phyloP scores from a whole-genome alignment of 2,797 vertebrate species.

The Acanthurus leucopareius region DNA sequence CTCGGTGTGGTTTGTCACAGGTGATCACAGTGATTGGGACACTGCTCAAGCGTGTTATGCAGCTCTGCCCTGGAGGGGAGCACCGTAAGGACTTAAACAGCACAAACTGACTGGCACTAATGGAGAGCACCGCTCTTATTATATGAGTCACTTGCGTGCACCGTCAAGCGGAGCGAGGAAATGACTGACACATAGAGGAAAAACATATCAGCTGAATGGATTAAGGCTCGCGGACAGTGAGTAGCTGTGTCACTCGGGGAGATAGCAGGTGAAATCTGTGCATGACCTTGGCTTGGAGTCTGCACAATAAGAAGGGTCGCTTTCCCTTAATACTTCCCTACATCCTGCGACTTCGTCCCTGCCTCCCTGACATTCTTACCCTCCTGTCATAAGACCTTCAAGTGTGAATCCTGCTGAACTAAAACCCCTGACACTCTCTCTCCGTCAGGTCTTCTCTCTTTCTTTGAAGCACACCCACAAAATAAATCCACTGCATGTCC shows the following conservation, averaged over 20 bases:
- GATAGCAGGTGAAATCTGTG: slow-evolving; percentile 21
- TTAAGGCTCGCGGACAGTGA: slow-evolving; percentile 25
- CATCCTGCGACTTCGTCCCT: background rate
- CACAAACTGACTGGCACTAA: slow-evolving; percentile 72
- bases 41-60: slow-evolving; percentile 73
- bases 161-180: slow-evolving; percentile 39
- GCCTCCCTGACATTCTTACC: slow-evolving; percentile 19
- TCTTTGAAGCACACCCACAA: slow-evolving; percentile 10
- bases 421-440: slow-evolving; percentile 1
- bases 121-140: slow-evolving; percentile 65
- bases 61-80: slow-evolving; percentile 58
- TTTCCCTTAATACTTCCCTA: slow-evolving; percentile 5
- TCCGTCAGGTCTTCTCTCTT: too few relatives aligned
- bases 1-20: slow-evolving; percentile 79
- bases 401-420: slow-evolving; percentile 49
- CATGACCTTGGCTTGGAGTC: slow-evolving; percentile 35
- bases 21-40: slow-evolving; percentile 80
- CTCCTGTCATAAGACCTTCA: slow-evolving; percentile 15
- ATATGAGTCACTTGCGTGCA: slow-evolving; percentile 60
- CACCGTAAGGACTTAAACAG: slow-evolving; percentile 60
- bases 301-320: background rate
- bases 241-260: slow-evolving; percentile 24
- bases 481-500: slow-evolving; percentile 41
- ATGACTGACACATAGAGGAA: slow-evolving; percentile 43
- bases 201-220: slow-evolving; percentile 24